These are phyloP conservation scores for Hirudinaria manillensis DNA, from an alignment of 2,888 invertebrate species.

Conservation along the genomic window DNA sequence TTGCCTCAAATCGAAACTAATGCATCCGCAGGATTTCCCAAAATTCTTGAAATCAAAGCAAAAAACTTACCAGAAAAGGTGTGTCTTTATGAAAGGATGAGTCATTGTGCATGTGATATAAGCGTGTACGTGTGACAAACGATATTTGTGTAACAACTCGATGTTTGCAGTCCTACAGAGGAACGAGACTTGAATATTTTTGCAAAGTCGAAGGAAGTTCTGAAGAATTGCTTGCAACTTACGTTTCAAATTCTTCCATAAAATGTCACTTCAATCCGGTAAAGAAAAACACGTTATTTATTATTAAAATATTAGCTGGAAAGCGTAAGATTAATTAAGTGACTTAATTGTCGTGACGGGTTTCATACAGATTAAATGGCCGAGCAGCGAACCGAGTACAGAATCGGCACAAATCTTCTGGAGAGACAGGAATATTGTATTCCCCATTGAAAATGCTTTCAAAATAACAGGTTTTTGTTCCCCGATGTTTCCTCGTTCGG, in stretches of 20 bases:
- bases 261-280: not conserved
- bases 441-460: constrained; percentile 5
- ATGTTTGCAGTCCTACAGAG: too few species aligned
- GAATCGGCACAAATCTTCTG: not conserved
- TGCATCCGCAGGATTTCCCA: too few species aligned
- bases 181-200: not conserved
- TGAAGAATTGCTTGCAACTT: not conserved
- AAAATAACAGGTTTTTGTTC: not conserved
- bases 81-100: too few species aligned
- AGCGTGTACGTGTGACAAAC: too few species aligned
- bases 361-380: not conserved
- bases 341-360: not conserved
- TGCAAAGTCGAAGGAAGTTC: not conserved
- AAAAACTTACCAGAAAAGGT: too few species aligned
- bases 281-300: too few species aligned
- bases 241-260: not conserved
- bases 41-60: too few species aligned
- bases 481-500: not conserved
- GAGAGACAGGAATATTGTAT: not conserved
- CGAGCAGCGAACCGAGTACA: not conserved
- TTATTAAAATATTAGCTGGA: not conserved
- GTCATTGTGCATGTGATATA: too few species aligned
- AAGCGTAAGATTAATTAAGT: not conserved
- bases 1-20: too few species aligned
- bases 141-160: too few species aligned